These are phyloP conservation scores for Falco naumanni DNA, from an alignment of 2,797 vertebrate species.

Conservation along the genomic window DNA sequence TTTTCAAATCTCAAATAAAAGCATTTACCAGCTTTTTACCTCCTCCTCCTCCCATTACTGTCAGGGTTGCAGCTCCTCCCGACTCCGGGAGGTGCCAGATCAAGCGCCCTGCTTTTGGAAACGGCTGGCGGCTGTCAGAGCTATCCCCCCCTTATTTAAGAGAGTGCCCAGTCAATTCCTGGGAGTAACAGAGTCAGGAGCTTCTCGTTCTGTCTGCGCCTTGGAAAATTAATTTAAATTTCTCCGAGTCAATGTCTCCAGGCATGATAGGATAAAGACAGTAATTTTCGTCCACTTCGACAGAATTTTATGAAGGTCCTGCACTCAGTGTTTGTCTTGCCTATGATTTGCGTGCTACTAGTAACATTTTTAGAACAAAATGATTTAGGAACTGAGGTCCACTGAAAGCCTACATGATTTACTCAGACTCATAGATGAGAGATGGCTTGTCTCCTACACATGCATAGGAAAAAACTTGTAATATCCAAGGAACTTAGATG, in stretches of 20 bases:
- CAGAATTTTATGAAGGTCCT: conserved; percentile 4
- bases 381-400: background rate
- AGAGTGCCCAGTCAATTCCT: background rate
- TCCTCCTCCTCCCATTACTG: background rate
- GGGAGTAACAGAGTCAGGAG: background rate
- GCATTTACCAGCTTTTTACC: background rate
- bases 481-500: background rate
- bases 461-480: background rate
- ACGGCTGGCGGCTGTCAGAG: background rate
- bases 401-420: background rate
- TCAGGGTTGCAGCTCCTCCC: background rate
- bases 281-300: background rate
- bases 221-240: background rate
- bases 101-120: background rate
- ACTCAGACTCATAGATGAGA: background rate
- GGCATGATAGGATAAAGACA: background rate
- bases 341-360: background rate
- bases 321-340: background rate
- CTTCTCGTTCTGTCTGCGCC: background rate
- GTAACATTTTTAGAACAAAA: background rate
- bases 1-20: background rate
- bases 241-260: background rate
- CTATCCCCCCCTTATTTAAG: background rate
- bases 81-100: background rate
- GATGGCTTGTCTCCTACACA: background rate